A percentile compares a stretch with the other conserved stretches of the same genome.
These are phyloP conservation scores for Cyprinodon brontotheroides DNA, from an alignment of 2,113 vertebrate genomes.

Conservation along the genomic window DNA sequence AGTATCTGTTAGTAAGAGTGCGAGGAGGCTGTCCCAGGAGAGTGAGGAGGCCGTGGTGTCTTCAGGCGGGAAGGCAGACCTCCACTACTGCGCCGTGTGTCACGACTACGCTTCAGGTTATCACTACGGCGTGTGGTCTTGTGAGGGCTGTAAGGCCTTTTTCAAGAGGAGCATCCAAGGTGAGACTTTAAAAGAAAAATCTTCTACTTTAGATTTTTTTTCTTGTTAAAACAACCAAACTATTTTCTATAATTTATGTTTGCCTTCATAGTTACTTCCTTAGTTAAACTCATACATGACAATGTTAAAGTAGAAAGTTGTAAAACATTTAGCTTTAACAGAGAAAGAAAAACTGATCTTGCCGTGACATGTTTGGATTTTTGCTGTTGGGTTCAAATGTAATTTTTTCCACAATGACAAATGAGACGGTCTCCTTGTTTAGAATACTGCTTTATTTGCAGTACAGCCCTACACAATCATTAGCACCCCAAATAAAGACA, in stretches of 20 bases:
- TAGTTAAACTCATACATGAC: too few relatives aligned
- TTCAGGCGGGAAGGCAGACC: slow-evolving; percentile 83
- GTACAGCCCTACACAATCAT: too few relatives aligned
- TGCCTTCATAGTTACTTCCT: background rate
- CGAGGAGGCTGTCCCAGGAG: slow-evolving; percentile 77
- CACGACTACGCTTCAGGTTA: slow-evolving; percentile 99
- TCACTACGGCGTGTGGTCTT: slow-evolving; percentile 98
- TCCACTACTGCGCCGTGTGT: slow-evolving; percentile 95
- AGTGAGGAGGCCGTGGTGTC: slow-evolving; percentile 74
- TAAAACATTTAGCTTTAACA: background rate
- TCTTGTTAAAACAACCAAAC: too few relatives aligned
- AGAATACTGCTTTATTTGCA: too few relatives aligned
- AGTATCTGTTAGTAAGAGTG: slow-evolving; percentile 75
- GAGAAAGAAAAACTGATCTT: background rate
- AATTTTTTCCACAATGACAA: background rate
- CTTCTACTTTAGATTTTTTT: too few relatives aligned
- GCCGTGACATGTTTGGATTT: background rate
- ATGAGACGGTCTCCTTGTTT: too few relatives aligned
- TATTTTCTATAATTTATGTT: background rate
- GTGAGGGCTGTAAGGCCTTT: slow-evolving; percentile 99
- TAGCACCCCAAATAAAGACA: too few relatives aligned
- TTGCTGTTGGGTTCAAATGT: background rate
- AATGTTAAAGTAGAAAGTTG: too few relatives aligned
- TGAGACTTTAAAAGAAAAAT: slow-evolving; percentile 29
- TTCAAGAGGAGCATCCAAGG: slow-evolving; percentile 99